Base-by-base conservation (phyloP, 2,888 invertebrate species). In the Shargacucullia verbasci region DNA sequence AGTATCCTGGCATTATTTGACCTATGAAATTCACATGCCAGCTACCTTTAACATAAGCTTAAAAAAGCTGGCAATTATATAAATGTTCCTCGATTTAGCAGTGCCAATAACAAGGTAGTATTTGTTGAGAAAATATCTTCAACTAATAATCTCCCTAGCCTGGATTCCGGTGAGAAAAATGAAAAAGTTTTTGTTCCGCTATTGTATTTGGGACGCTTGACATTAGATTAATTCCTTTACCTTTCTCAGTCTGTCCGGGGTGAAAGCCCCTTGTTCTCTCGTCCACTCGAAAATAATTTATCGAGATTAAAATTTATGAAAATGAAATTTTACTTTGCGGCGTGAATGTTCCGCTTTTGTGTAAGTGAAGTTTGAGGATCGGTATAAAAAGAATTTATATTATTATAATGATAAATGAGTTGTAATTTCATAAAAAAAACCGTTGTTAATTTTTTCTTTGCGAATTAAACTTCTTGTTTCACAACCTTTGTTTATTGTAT, bases 161-260 rank as follows among this genome's bases (percentile, higher is more conserved):
- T 52, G 20, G 4, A 20, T 20, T 2, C 52, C 53, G 58, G 53
- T 57, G 63, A 61, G 70, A 74, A 77, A 82, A 83, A 80, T 80
- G 70, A 79, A 75, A 77, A 84, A 81, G 76, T 75, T 78, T 75
- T 68, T 62, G 65, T 64, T 76, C 72, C 71, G 68, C 70, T 77
- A 79, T 82, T 83, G 78, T 81, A 80, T 81, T 81, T 78, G 78
- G 76, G 67, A 72, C 73, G 77, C 73, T 81, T 79, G 81, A 81
- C 81, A 82, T 83, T 78, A 78, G 77, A 86, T 82, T 84, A 84
- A 84, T 86, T 83, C 70, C 59, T 81, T 73, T 78, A 84, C 82
- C 80, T 82, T 79, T 78, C 72, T 63, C 75, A 69, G 75, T 73
- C 76, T 76, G 74, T 70, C 61, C 68, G 70, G 58, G 60, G 67